Evolutionary conservation across 2,888 invertebrate genomes (phyloP).

Genomic region (Tachina grossa): DNA sequence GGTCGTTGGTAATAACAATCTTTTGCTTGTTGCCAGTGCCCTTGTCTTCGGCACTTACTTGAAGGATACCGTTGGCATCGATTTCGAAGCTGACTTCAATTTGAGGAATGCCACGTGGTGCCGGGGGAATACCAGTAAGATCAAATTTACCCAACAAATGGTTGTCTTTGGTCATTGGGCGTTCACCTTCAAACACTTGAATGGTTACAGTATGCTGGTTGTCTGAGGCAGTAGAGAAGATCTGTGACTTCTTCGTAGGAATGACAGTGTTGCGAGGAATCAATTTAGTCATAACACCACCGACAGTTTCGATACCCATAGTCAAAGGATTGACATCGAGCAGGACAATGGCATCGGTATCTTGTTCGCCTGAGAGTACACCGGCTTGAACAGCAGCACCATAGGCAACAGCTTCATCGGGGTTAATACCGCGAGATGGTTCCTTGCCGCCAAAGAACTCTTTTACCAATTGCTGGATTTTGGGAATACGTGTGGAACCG

Average conservation of each 20-base stretch:
- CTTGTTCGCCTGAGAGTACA: conserved; percentile 97
- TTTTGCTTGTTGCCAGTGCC: conserved; percentile 99
- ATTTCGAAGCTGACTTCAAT: conserved; percentile 98
- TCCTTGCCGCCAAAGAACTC: conserved; percentile 99
- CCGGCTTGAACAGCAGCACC: conserved; percentile 99
- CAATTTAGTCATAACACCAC: conserved; percentile 99
- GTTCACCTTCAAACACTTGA: conserved; percentile 99
- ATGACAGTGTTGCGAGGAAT: conserved; percentile 99
- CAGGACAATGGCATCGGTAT: conserved; percentile 97
- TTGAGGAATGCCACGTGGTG: conserved; percentile 95
- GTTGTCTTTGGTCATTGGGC: conserved; percentile 99
- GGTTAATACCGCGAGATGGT: conserved; percentile 98
- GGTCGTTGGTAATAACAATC: conserved; percentile 99
- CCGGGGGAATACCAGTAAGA: conserved; percentile 97
- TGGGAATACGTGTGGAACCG: conserved; percentile 99
- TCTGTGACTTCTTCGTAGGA: conserved; percentile 99
- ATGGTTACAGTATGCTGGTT: conserved; percentile 99
- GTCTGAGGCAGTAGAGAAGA: conserved; percentile 99
- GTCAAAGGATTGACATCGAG: conserved; percentile 99
- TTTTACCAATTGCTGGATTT: conserved; percentile 96
- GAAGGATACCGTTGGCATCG: conserved; percentile 96
- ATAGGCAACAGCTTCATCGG: conserved; percentile 99
- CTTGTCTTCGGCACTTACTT: conserved; percentile 99
- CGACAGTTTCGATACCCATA: conserved; percentile 99
- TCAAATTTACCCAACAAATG: conserved; percentile 99